Conservation (phyloP, 2,113 vertebrate species). For the Campylorhamphus procurvoides region DNA sequence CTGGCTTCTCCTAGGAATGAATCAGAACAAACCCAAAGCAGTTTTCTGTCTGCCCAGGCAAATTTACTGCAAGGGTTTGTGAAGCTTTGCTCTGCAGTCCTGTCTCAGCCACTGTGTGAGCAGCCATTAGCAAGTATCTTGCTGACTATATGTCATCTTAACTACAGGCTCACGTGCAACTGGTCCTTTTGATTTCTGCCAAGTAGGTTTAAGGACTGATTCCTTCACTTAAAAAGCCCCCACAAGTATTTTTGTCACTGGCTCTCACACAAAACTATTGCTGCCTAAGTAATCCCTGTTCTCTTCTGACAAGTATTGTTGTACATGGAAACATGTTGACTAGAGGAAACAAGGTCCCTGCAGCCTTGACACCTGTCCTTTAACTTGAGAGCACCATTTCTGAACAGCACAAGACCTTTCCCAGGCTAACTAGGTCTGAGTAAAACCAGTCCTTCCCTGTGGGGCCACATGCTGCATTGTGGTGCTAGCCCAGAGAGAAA, state of each 20-base stretch:
- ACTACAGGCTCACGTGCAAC: too few relatives aligned
- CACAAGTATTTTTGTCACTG: background rate
- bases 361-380: background rate
- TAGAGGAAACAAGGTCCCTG: background rate
- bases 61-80: background rate
- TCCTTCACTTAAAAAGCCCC: background rate
- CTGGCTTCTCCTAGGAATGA: background rate
- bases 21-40: background rate
- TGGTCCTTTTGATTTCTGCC: background rate
- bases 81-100: background rate
- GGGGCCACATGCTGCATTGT: background rate
- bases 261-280: background rate
- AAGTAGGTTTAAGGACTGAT: background rate
- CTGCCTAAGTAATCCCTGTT: background rate
- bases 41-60: background rate
- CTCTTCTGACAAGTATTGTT: background rate
- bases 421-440: background rate
- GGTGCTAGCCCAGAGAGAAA: background rate
- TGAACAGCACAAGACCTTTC: background rate
- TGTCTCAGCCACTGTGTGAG: background rate
- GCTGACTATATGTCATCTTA: rapidly evolving
- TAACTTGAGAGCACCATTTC: background rate
- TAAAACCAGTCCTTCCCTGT: background rate
- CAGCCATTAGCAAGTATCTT: background rate
- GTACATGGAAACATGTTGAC: background rate